These are phyloP conservation scores for Pipistrellus nathusii DNA, from an alignment of 2,797 vertebrate genomes.

Conservation along the genomic window DNA sequence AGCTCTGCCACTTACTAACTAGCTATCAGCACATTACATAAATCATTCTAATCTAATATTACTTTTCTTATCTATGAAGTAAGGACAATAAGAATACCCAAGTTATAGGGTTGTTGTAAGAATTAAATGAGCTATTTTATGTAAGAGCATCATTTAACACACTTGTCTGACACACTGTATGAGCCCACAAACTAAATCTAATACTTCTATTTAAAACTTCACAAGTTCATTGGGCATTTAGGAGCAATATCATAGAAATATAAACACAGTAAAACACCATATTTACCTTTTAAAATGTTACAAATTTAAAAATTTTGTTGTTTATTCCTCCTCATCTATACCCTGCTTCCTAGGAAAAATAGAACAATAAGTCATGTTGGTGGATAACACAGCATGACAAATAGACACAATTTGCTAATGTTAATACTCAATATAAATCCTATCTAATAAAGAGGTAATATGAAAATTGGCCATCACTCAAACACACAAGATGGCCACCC, in stretches of 20 bases:
- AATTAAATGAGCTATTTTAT: not conserved
- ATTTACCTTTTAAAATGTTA: not conserved
- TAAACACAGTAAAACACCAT: not conserved
- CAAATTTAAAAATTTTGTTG: not conserved
- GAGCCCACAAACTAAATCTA: not conserved
- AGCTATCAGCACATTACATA: not conserved
- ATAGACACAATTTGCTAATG: not conserved
- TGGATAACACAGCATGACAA: not conserved
- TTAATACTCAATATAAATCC: not conserved
- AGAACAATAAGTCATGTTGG: not conserved
- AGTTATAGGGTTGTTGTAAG: not conserved
- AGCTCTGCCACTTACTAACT: not conserved
- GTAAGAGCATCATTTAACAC: not conserved
- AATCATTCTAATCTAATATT: not conserved
- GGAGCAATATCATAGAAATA: not conserved
- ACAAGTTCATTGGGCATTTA: not conserved
- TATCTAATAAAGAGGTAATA: too few relatives aligned
- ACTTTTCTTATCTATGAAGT: not conserved
- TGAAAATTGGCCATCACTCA: too few relatives aligned
- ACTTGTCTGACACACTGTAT: not conserved
- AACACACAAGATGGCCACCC: too few relatives aligned
- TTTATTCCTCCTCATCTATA: not conserved
- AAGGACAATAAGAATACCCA: not conserved
- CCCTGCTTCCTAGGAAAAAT: not conserved
- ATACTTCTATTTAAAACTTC: not conserved